Evolutionary conservation across 2,113 vertebrate species (phyloP), one percentile per base, ranked within the genome.

Genomic region (Corydoras sp.): DNA sequence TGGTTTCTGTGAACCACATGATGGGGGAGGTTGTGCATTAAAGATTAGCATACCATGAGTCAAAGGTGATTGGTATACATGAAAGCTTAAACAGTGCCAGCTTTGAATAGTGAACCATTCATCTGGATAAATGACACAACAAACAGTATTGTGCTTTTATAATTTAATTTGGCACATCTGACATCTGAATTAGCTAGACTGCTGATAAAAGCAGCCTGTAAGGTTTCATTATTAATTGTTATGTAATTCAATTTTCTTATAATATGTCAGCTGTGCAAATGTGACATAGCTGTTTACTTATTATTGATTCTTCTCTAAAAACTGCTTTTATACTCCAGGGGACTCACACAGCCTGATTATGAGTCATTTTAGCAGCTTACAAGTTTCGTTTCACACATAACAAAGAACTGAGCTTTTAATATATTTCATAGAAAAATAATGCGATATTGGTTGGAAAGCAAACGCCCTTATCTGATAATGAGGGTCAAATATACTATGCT

Each of bases 1-100:
- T 89, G 85, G 85, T 88, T 43, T 90, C 90, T 90, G 81, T 59
- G 35, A 64, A 74, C 74, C 78, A 76, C n/a, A 78, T 10, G 35
- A 67, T 74, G 7, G 43, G 32, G 14, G 73, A 72, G 53, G 35
- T 43, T 43, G 35, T 43, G 35, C 35, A 72, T 18, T 13, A 32
- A 48, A 24, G 49, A 58, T 74, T 12, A 76, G 65, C 74, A 51
- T 76, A 35, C 24, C 4, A 24, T 13, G 59, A 70, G 29, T 76
- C 29, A 75, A 82, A 77, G 68, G 68, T 79, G 74, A 77, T 43
- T 4, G 24, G 31, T 54, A 50, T 53, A 75, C 64, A 72, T 9
- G 53, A 6, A 67, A 24, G 2, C 60, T 71, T 71, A 7, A 77
- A 69, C 66, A 68, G n/a, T 31, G 18, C 55, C 58, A 68, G 71